Evolutionary conservation across 2,888 invertebrate species (phyloP).

Genomic region (Osedax fenrisi): DNA sequence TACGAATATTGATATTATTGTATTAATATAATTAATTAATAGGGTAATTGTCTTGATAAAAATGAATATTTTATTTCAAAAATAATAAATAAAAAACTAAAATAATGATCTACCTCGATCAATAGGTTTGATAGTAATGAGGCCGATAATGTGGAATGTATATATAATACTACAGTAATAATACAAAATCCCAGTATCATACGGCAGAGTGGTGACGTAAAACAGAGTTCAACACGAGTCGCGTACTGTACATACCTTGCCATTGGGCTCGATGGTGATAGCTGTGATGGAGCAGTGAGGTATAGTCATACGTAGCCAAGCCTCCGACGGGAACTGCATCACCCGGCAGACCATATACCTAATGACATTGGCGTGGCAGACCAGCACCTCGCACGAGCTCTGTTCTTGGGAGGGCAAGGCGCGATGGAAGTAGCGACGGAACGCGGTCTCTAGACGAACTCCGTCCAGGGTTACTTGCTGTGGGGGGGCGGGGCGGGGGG

Average conservation of each 20-base stretch:
- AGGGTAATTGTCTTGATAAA: too few species aligned
- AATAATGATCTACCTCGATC: too few species aligned
- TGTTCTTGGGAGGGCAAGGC: background rate
- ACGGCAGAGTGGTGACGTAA: too few species aligned
- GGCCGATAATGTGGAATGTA: too few species aligned
- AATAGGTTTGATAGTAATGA: too few species aligned
- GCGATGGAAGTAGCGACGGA: background rate
- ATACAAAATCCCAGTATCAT: too few species aligned
- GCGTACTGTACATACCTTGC: background rate
- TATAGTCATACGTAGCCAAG: background rate
- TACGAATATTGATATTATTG: too few species aligned
- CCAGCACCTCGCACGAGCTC: background rate
- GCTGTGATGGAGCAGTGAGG: background rate
- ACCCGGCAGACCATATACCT: background rate
- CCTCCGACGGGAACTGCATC: background rate
- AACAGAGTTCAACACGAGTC: too few species aligned
- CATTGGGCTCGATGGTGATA: background rate
- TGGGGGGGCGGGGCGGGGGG: background rate
- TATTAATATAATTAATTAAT: too few species aligned
- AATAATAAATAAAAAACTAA: too few species aligned
- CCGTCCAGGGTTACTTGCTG: background rate
- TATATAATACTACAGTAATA: too few species aligned
- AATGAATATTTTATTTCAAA: too few species aligned
- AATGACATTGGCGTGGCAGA: background rate
- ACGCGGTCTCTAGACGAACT: background rate